These are phyloP conservation scores for Sylvilagus bachmani DNA, from an alignment of 2,113 vertebrate genomes.

Conservation along the genomic window DNA sequence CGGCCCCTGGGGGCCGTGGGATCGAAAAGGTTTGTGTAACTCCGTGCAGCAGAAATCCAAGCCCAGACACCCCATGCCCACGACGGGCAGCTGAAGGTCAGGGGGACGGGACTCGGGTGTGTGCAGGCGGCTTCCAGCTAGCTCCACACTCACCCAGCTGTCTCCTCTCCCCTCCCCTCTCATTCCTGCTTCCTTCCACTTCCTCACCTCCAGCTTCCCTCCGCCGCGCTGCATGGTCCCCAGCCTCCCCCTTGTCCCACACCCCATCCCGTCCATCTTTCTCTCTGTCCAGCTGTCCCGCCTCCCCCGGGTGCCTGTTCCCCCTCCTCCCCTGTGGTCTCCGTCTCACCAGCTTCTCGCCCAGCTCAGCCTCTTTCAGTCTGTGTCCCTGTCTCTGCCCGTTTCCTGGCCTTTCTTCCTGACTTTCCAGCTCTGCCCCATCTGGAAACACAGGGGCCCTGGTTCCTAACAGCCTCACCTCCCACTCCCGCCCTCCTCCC, in stretches of 20 bases:
- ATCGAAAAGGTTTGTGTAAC: slow-evolving; percentile 74
- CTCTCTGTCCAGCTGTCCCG: neutral
- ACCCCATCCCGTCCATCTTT: neutral
- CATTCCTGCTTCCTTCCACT: neutral
- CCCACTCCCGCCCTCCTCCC: neutral
- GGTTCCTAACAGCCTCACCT: no score
- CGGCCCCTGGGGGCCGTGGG: slow-evolving; percentile 49
- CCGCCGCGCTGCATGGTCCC: no score
- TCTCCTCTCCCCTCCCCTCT: neutral
- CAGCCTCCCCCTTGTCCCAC: neutral
- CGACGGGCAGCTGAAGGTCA: neutral
- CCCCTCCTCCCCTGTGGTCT: neutral
- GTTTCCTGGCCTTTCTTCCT: neutral
- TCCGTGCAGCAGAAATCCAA: slow-evolving; percentile 69
- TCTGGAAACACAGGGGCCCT: neutral
- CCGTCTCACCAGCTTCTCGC: neutral
- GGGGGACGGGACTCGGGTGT: neutral
- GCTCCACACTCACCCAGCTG: neutral
- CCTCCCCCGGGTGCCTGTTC: neutral
- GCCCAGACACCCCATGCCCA: neutral
- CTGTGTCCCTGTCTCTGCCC: neutral
- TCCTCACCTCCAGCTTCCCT: neutral
- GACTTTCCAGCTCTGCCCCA: neutral
- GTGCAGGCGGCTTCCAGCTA: neutral
- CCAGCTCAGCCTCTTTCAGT: neutral